Evolutionary conservation across 2,797 vertebrate species (phyloP), one percentile per base, ranked within the genome.

Genomic region (Lophotriccus pileatus): DNA sequence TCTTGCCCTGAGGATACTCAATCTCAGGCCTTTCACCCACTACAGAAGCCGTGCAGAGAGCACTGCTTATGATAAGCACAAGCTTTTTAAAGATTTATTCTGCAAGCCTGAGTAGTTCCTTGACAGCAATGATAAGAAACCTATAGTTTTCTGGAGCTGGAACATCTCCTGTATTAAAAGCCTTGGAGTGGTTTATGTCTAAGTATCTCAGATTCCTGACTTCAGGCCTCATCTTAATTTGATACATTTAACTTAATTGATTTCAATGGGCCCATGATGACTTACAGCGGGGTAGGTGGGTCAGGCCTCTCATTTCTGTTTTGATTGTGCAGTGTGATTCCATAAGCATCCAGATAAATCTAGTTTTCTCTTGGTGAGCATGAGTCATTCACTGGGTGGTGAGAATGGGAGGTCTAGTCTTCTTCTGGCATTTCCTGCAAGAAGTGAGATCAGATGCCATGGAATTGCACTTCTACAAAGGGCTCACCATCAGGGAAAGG

Each of bases 221-320:
- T 92, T 93, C 64, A 68, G 86, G 68, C 58, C 67, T 91, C 89
- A 75, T 86, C 83, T 87, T 85, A 84, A 89, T 95, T 89, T 94
- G 43, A 69, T 46, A 21, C 55, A 56, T 89, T 93, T 85, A 92
- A 62, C 46, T 70, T 78, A 82, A 92, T 74, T 83, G 50, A 85
- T 92, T 91, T 86, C 79, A 91, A 30, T 49, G 36, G 46, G 50
- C 8, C 91, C 75, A 27, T 78, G 74, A 66, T 90, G 66, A 44
- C 36, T 84, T 87, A 5, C 30, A 78, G 62, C 47, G 47, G 47
- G 52, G 50, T 79, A 83, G 55, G 72, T 58, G 87, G 86, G 12
- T 83, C 79, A 69, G 78, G 28, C 30, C 53, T 93, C 83, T 90
- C 75, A 18, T 78, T 89, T 83, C 78, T 90, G 21, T 63, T 79